phyloP scores from a whole-genome alignment of 2,797 vertebrate genomes.

The Lepilemur septentrionalis region DNA sequence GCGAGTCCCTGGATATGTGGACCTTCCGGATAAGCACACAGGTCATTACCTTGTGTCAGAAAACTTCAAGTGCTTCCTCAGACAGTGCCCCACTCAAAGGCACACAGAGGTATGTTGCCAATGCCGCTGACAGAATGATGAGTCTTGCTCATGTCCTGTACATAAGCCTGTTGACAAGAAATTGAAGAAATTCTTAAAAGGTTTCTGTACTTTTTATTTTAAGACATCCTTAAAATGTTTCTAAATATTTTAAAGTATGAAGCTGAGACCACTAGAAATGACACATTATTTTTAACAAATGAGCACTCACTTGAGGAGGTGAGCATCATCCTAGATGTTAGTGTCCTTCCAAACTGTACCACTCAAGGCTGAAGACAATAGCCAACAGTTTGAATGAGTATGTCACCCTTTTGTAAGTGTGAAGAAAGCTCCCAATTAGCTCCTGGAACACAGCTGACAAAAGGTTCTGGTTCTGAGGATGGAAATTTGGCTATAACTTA shows the following conservation, averaged over 20 bases:
- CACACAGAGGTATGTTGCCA: not conserved
- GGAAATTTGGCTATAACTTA: not conserved
- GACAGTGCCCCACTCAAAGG: not conserved
- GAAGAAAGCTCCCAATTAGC: not conserved
- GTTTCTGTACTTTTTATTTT: not conserved
- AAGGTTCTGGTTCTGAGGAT: not conserved
- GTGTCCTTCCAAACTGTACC: not conserved
- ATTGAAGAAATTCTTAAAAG: not conserved
- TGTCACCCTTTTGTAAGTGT: not conserved
- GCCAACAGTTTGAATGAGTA: not conserved
- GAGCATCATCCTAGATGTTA: not conserved
- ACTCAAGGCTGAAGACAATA: too few relatives aligned
- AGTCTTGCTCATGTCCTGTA: not conserved
- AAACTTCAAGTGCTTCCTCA: too few relatives aligned
- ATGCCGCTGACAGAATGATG: rapidly evolving
- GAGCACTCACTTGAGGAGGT: not conserved
- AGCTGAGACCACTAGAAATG: not conserved
- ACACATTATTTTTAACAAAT: not conserved
- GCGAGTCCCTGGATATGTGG: rapidly evolving
- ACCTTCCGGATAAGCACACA: too few relatives aligned
- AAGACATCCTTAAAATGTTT: not conserved
- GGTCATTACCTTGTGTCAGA: not conserved
- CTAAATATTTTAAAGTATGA: not conserved
- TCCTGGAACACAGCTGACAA: not conserved
- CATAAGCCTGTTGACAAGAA: not conserved